A percentile compares a stretch with the other conserved stretches of the same genome.
These are phyloP conservation scores for Streptopelia turtur DNA, from an alignment of 2,797 vertebrate genomes.

Conservation along the genomic window DNA sequence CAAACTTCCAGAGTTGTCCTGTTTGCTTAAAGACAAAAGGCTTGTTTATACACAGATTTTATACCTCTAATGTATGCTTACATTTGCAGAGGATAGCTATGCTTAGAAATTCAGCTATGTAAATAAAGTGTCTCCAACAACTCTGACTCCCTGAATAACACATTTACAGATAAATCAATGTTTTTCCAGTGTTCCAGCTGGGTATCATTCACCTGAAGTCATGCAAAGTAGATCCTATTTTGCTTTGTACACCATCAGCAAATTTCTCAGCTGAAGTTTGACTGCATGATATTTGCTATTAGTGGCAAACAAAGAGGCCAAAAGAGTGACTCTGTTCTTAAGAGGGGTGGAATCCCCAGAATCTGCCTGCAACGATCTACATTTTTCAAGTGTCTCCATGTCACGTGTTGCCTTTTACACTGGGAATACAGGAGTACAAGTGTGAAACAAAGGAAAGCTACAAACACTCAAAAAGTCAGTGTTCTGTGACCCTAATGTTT, in stretches of 20 bases:
- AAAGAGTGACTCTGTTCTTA: neutral
- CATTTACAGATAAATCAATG: neutral
- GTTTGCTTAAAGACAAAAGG: neutral
- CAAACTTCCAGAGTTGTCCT: neutral
- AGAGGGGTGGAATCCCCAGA: neutral
- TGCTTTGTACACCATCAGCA: neutral
- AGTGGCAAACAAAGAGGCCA: neutral
- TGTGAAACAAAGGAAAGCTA: neutral
- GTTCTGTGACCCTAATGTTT: neutral
- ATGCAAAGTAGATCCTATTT: neutral
- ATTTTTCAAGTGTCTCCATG: neutral
- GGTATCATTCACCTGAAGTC: neutral
- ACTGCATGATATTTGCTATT: neutral
- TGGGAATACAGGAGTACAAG: neutral
- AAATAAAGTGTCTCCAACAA: neutral
- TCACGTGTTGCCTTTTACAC: neutral
- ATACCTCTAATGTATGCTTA: neutral
- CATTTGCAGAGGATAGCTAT: neutral
- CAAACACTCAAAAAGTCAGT: neutral
- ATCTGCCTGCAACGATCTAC: neutral
- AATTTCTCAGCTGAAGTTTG: neutral
- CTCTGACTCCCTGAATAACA: neutral
- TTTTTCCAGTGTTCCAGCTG: neutral
- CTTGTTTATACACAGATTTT: neutral
- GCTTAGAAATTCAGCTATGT: neutral